Evolutionary conservation across 1,140 invertebrate genomes (phyloP), one percentile per base, ranked within the genome.

Genomic region (Ceratitis capitata): DNA sequence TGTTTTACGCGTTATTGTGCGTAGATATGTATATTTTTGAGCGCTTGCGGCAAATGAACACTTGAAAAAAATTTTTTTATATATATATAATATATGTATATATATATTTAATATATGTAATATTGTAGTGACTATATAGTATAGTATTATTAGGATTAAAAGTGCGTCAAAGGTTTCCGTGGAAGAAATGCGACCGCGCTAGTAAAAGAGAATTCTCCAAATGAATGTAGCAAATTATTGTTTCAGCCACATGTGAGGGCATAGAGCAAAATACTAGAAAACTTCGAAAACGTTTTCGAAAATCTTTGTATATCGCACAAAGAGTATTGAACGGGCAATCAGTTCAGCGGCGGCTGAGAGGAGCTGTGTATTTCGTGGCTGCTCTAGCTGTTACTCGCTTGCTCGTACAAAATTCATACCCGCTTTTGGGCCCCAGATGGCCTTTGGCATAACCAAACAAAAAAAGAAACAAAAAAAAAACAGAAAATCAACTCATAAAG

Each of bases 171-270:
- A 78, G 69, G 69, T 78, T 78, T 78, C 69, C 69, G 39, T 78
- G 69, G 69, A 78, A 78, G 69, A 78, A 78, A 78, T 91, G 90
- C 89, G 90, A 89, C 90, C 89, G 89, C 86, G 86, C 88, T 85
- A 88, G 88, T 91, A 90, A 88, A 90, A 90, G 90, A 90, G 90
- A 90, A 86, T 89, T 89, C 89, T 89, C 90, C 89, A 91, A 91
- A 90, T 91, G 89, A 91, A 86, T 51, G 47, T 26, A 10, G 19
- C 39, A 45, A 45, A 78, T 45, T 42, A 26, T 45, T 45, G 69
- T 14, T 78, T 47, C n/a, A 19, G 23, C 69, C 6, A 39, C 10
- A 19, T 9, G 35, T 45, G n/a, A 2, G 1, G 7, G 64, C 39
- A 2, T 5, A 19, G n/a, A 42, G 39, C 29, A 56, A 51, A 53